Conservation (phyloP, 2,113 vertebrate genomes). For the Globicephala melas region DNA sequence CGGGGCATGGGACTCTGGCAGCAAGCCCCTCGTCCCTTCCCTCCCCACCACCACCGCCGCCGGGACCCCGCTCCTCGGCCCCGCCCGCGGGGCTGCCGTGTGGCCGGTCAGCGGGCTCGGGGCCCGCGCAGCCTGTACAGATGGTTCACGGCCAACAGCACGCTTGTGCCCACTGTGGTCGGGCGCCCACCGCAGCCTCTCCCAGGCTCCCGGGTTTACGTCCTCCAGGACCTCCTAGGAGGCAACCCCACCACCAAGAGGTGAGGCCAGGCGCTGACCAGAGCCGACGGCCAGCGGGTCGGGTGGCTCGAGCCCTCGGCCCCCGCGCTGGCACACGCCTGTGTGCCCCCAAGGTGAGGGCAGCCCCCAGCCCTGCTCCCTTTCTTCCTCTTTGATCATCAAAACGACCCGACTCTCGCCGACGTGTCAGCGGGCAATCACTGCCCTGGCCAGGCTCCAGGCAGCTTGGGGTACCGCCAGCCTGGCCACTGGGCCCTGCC, state of each 20-base stretch:
- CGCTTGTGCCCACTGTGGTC: fast-evolving
- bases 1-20: neutral
- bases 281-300: neutral
- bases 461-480: neutral
- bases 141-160: neutral
- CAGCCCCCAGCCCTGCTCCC: neutral
- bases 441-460: neutral
- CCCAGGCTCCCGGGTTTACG: neutral
- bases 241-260: fast-evolving
- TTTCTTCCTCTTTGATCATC: neutral
- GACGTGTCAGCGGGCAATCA: neutral
- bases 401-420: neutral
- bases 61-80: neutral
- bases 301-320: fast-evolving
- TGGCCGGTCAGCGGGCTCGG: fast-evolving
- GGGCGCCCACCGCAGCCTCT: fast-evolving
- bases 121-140: neutral
- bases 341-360: neutral
- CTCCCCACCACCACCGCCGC: fast-evolving
- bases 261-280: neutral
- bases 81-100: fast-evolving
- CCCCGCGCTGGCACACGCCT: fast-evolving
- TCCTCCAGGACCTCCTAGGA: neutral
- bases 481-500: neutral
- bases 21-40: fast-evolving